Evolutionary conservation across 2,113 vertebrate genomes (phyloP), one percentile per base, ranked within the genome.

Genomic region (Haliaeetus leucogaster): DNA sequence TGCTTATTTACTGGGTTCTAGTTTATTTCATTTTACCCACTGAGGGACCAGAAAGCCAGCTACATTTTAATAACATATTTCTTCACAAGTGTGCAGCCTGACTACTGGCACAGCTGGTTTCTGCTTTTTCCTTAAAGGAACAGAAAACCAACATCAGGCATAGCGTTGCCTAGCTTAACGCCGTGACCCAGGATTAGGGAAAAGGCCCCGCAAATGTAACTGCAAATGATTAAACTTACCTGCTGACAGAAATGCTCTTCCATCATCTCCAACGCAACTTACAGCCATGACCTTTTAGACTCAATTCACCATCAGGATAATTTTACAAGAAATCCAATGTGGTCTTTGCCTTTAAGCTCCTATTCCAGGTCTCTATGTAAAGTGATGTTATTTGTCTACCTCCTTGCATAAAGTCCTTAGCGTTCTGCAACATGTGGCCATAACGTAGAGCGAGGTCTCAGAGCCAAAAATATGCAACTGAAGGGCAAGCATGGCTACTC

Each of bases 371-470:
- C 32, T 62, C 38, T 43, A 1, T 18, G 17, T 53, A 40, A 85
- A 48, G 19, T 40, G n/a, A 45, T n/a, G 25, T 50, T 81, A 47
- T 89, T 78, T 50, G 20, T 10, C 10, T 43, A 26, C 30, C 78
- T 59, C 42, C 55, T 40, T 67, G 65, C 32, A 30, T 27, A 30
- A 92, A 85, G 21, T 66, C 61, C 48, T 70, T 59, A 45, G 20
- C 2, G 2, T 52, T 72, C 73, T 72, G 45, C 47, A 82, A 40
- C 4, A 9, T 0, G 1, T n/a, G 38, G 7, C 30, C 11, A 25
- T 43, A 84, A 56, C 1, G 1, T 0, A 23, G n/a, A 63, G 34
- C 0, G 1, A 38, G 10, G 38, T 59, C 68, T 32, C 48, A 50
- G 70, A 82, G 63, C 17, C 34, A 36, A 47, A 87, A 52, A 5